phyloP scores from a whole-genome alignment of 2,797 vertebrate genomes.

The Gobionotothen gibberifrons region DNA sequence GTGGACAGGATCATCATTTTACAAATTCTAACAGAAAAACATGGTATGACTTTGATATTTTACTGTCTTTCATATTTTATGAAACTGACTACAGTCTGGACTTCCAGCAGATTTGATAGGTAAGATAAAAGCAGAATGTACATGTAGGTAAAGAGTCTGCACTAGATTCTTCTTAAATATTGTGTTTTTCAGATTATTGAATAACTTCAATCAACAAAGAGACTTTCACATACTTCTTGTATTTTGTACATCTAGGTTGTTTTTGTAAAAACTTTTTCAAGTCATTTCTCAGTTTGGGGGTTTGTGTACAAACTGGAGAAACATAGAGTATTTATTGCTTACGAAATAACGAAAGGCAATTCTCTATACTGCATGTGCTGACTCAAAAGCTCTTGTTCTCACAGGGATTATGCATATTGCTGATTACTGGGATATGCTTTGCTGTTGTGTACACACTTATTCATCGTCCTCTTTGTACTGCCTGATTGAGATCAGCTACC shows the following conservation, averaged over 20 bases:
- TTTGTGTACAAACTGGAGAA: conserved; percentile 34
- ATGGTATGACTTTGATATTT: conserved; percentile 6
- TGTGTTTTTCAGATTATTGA: neutral
- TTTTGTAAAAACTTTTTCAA: conserved; percentile 15
- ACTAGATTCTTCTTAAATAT: neutral
- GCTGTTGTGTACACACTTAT: conserved; percentile 55
- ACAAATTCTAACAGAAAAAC: conserved; percentile 18
- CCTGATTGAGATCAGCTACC: conserved; percentile 59
- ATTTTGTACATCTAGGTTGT: conserved; percentile 17
- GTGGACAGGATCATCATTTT: conserved; percentile 21
- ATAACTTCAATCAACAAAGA: neutral
- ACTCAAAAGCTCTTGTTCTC: conserved; percentile 56
- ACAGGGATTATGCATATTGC: conserved; percentile 57
- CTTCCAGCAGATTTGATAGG: neutral
- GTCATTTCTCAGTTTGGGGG: conserved; percentile 1
- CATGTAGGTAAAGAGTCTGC: neutral
- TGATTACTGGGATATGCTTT: conserved; percentile 56
- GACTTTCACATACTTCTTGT: conserved; percentile 3
- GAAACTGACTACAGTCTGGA: conserved; percentile 1
- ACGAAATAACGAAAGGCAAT: conserved; percentile 25
- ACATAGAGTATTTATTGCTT: conserved; percentile 25
- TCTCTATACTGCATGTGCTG: conserved; percentile 35
- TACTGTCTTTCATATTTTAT: conserved; percentile 12
- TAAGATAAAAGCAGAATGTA: neutral
- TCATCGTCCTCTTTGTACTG: conserved; percentile 53